Evolutionary conservation across 2,888 invertebrate genomes (phyloP), one percentile per base, ranked within the genome.

Genomic region (Troides aeacus): DNA sequence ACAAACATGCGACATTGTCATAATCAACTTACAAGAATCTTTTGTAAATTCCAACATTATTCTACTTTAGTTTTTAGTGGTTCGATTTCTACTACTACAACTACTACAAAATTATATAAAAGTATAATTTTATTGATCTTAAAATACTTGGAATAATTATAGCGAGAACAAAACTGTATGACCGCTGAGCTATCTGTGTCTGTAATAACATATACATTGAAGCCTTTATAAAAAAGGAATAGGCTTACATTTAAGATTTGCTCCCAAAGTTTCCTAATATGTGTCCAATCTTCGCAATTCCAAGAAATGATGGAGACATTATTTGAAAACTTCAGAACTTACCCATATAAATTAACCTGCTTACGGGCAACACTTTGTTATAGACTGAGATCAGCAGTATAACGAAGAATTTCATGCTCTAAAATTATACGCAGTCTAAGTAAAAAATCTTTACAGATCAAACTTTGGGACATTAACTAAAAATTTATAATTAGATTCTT

Each of bases 201-300:
- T 17, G 15, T 15, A 50, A 18, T 17, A 50, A 50, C 17, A 60
- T 60, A 30, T 4, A 36, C 60, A 39, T 23, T 39, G 21, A 66
- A 68, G n/a, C n/a, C 30, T 68, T 46, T 61, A 58, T 62, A 64
- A 62, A 57, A 36, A 62, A 64, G 57, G 24, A 23, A 30, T 63
- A 62, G 62, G 66, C 69, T 59, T 66, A 66, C 42, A 21, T 66
- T 21, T 50, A 66, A 70, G 62, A 70, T 70, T 70, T 70, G 66
- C 62, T 66, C 63, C 50, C 53, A 79, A 92, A 92, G 89, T 92
- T 92, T 89, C 81, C 88, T 91, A 92, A 92, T 92, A 92, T 92
- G 92, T 89, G 91, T 90, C 89, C 89, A 88, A 89, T 90, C 92
- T 90, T 86, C 90, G 91, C 90, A 90, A 89, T 90, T 89, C 86